Evolutionary conservation across 35 echinoderm and acorn worm genomes (phyloP), one percentile per base, ranked within the genome.

Genomic region (Lytechinus variegatus): DNA sequence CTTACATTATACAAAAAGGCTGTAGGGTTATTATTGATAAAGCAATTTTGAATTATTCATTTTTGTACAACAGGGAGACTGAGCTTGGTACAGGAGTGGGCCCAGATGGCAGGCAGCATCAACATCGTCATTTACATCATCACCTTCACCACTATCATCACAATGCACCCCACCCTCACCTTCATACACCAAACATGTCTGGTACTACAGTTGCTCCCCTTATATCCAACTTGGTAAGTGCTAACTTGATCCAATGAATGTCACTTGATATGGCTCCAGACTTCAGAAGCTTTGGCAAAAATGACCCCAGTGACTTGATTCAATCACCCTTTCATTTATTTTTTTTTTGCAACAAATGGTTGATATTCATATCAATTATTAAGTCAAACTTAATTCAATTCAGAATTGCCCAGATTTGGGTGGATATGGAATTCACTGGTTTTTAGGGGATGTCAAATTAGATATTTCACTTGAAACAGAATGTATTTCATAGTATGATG

Each of bases 131-230:
- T 28, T 91, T 97, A 11, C 96, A 97, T 27, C 96, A 97, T 28
- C 96, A 97, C 72, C 95, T 97, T 14, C 96, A 97, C 91, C 96
- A 97, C 90, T 97, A 97, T 52, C 96, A 97, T 33, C 96, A 97
- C 56, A 95, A 95, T 24, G 94, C 94, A 10, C 96, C 96, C 3
- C 94, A 87, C 16, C 94, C 94, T 58, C 92, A 54, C 27, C 27
- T 93, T 28, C 52, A 57, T 3, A 93, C 92, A 0, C 92, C 92
- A 21, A 54, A 93, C 54, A n/a, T 93, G 52, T 33, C 92, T 93
- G 92, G 92, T 57, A 93, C 92, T 28, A 93, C 92, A 55, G 92
- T 93, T 11, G 92, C 92, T 55, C 92, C 92, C 56, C 54, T 93
- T 12, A 93, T 93, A 54, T 93, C 92, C 27, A 93, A 93, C 55